A percentile compares a stretch with the other conserved stretches of the same genome.
Conservation (phyloP, 2,113 vertebrate species). For the Xerus inauris region DNA sequence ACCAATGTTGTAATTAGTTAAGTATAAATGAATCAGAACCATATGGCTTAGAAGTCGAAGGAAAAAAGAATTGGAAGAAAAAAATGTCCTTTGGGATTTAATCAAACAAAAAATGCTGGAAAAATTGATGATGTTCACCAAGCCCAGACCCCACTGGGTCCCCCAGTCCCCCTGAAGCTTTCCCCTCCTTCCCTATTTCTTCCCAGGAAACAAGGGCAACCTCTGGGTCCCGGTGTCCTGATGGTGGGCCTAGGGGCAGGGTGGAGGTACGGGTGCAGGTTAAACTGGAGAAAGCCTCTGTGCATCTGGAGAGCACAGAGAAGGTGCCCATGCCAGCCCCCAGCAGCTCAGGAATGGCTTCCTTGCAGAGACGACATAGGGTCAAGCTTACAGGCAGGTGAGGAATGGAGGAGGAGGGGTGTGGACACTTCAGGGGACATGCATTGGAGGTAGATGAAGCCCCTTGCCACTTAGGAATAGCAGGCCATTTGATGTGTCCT, state of each 20-base stretch:
- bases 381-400: not conserved
- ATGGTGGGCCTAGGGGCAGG: fast-evolving
- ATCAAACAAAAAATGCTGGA: conserved; percentile 77
- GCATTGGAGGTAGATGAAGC: fast-evolving
- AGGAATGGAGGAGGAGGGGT: not conserved
- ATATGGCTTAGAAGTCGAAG: conserved; percentile 79
- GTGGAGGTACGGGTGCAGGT: not conserved
- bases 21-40: conserved; percentile 83
- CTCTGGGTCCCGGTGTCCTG: not conserved
- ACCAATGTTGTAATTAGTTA: conserved; percentile 81
- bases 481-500: not conserved
- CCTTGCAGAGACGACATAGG: not conserved
- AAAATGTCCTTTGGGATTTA: conserved; percentile 78
- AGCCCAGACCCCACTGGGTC: conserved; percentile 52
- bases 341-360: not conserved
- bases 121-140: conserved; percentile 67
- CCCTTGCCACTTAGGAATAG: fast-evolving
- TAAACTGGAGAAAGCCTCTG: not conserved
- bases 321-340: not conserved
- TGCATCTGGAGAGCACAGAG: not conserved
- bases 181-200: not conserved
- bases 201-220: not conserved
- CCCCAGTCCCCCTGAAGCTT: not conserved
- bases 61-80: conserved; percentile 68
- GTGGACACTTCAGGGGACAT: not conserved